Evolutionary conservation across 1,140 invertebrate genomes (phyloP).

Genomic region (Zaprionus africanus): DNA sequence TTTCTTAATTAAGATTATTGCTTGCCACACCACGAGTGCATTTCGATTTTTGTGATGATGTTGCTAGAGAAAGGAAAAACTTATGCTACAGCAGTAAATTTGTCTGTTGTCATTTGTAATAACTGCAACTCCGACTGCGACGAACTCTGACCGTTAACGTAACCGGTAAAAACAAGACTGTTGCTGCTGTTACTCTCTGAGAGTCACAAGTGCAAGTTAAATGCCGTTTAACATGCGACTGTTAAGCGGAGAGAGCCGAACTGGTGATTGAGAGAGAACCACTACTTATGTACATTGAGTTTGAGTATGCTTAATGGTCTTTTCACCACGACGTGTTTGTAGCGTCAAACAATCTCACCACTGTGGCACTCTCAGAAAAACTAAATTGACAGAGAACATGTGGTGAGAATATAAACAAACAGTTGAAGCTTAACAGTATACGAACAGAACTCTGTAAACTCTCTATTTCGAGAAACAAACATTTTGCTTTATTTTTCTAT

Average conservation of each 20-base stretch:
- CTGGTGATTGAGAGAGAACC: slow-evolving; percentile 9
- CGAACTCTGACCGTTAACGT: slow-evolving; percentile 43
- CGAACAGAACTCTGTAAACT: too few species aligned
- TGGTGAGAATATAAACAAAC: background rate
- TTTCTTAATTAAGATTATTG: slow-evolving; percentile 12
- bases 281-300: background rate
- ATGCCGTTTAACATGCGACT: slow-evolving; percentile 27
- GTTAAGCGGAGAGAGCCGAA: slow-evolving; percentile 34
- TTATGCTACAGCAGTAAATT: slow-evolving; percentile 5
- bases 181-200: slow-evolving; percentile 44
- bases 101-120: slow-evolving; percentile 23
- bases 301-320: background rate
- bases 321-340: slow-evolving; percentile 2
- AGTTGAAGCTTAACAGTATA: too few species aligned
- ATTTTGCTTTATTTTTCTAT: too few species aligned
- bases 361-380: background rate
- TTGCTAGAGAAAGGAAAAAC: slow-evolving; percentile 13
- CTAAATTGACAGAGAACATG: background rate
- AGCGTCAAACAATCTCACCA: slow-evolving; percentile 7
- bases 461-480: too few species aligned
- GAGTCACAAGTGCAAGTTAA: slow-evolving; percentile 40
- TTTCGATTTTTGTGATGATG: slow-evolving; percentile 23
- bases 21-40: slow-evolving; percentile 12
- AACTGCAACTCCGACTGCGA: slow-evolving; percentile 35
- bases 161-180: slow-evolving; percentile 56